Evolutionary conservation across 2,888 invertebrate species (phyloP).

Genomic region (Masnerella sp.): DNA sequence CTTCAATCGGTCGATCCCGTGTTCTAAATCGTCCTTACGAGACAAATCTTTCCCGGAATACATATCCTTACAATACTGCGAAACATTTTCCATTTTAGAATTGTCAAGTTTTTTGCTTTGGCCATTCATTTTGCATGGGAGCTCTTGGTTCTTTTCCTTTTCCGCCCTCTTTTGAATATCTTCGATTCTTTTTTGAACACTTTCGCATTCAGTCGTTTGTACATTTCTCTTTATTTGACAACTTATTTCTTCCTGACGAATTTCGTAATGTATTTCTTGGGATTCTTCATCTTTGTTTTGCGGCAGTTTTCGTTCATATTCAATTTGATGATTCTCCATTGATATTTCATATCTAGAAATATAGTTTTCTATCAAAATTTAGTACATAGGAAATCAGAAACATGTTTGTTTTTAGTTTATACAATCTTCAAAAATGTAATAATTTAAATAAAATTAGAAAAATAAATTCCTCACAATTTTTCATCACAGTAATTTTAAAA

Average conservation of each 20-base stretch:
- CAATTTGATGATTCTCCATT: conserved; percentile 68
- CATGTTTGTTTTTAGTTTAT: too few relatives aligned
- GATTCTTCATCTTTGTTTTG: conserved; percentile 71
- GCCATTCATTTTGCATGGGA: conserved; percentile 54
- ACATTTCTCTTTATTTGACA: conserved; percentile 68
- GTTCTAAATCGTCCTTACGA: conserved; percentile 70
- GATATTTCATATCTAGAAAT: conserved; percentile 69
- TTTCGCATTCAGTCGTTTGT: conserved; percentile 50
- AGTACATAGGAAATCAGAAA: too few relatives aligned
- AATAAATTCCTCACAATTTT: too few relatives aligned
- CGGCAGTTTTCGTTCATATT: conserved; percentile 68
- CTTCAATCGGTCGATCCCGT: conserved; percentile 72
- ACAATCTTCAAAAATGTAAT: too few relatives aligned
- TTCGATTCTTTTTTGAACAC: conserved; percentile 69
- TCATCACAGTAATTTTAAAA: too few relatives aligned
- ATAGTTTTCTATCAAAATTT: too few relatives aligned
- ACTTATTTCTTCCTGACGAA: conserved; percentile 69
- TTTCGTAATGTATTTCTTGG: conserved; percentile 73
- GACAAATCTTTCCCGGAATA: conserved; percentile 63
- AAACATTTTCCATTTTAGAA: conserved; percentile 43
- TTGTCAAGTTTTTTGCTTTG: conserved; percentile 66
- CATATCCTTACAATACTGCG: conserved; percentile 61
- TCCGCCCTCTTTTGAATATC: conserved; percentile 70
- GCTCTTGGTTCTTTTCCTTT: conserved; percentile 64
- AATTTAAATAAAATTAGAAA: too few relatives aligned